phyloP scores from a whole-genome alignment of 1,140 invertebrate species.

The Drosophila miranda region DNA sequence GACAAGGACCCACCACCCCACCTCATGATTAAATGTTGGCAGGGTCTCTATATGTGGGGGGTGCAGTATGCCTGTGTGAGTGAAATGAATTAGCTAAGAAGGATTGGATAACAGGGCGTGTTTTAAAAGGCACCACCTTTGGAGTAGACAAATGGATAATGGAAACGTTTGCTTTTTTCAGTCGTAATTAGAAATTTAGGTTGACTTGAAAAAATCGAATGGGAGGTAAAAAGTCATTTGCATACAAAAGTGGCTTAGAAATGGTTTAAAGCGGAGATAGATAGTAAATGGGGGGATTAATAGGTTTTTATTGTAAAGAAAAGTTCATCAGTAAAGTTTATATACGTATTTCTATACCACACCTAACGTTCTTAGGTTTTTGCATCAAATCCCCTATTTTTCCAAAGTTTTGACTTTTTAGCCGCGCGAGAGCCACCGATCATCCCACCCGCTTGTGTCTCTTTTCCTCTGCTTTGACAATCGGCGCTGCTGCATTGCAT shows the following conservation, averaged over 20 bases:
- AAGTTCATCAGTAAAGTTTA: no score
- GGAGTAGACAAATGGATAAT: constrained; percentile 28
- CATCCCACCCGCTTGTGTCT: not conserved
- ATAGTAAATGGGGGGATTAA: no score
- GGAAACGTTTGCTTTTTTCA: constrained; percentile 23
- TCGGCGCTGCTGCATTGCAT: no score
- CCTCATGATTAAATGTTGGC: constrained; percentile 37
- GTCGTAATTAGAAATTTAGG: constrained; percentile 25
- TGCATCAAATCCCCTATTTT: no score
- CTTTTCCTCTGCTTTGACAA: not conserved
- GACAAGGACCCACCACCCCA: constrained; percentile 23
- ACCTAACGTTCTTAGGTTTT: no score
- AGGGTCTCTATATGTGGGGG: not conserved
- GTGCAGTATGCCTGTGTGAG: constrained; percentile 2
- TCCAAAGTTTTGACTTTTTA: no score
- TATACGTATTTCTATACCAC: no score
- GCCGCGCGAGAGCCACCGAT: no score
- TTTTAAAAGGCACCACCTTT: not conserved
- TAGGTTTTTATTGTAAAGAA: no score
- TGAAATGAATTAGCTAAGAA: constrained; percentile 17
- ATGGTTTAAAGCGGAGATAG: no score
- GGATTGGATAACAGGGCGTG: constrained; percentile 24
- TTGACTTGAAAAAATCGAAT: constrained; percentile 27
- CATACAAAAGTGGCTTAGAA: not conserved
- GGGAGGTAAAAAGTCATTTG: constrained; percentile 4